Evolutionary conservation across 2,888 invertebrate species (phyloP), one percentile per base, ranked within the genome.

Genomic region (Epirrita christyi): DNA sequence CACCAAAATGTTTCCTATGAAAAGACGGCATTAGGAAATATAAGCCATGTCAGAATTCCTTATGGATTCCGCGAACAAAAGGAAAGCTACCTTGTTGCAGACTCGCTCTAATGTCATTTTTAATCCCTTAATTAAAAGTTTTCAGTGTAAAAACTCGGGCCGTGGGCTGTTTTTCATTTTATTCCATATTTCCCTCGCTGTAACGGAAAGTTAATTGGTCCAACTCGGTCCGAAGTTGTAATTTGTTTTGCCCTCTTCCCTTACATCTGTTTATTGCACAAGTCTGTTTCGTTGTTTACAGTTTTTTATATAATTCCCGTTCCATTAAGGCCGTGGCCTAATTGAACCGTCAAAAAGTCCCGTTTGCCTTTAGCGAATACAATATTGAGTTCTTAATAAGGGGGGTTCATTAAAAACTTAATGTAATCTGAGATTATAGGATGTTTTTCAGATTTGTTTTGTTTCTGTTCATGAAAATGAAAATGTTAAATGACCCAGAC

Each of bases 81-180:
- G 76, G 64, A 81, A 86, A 85, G 81, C 85, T 83, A 83, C 83
- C 81, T 82, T 86, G 84, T 85, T 83, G 74, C 83, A 70, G 87
- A 82, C 88, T 86, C 81, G 75, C 78, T 87, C 78, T 88, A 87
- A 89, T 91, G 88, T 88, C 90, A 90, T 88, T 89, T 91, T 90
- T 90, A 88, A 90, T 88, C 87, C 90, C 86, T 88, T 92, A 90
- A 90, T 91, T 92, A 91, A 92, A 91, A 91, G 86, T 91, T 91
- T 71, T 63, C 80, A 68, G 75, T 78, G 80, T 80, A 86, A 86
- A 85, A 78, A 87, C 83, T 83, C 75, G 71, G 74, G 79, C 83
- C 80, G 78, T 78, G 73, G 82, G 86, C 83, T 84, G 85, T 87
- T 87, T 87, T 88, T 84, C 86, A 84, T 89, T 90, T 90, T 87